phyloP scores from a whole-genome alignment of 2,113 vertebrate species.

The Megalops atlanticus region DNA sequence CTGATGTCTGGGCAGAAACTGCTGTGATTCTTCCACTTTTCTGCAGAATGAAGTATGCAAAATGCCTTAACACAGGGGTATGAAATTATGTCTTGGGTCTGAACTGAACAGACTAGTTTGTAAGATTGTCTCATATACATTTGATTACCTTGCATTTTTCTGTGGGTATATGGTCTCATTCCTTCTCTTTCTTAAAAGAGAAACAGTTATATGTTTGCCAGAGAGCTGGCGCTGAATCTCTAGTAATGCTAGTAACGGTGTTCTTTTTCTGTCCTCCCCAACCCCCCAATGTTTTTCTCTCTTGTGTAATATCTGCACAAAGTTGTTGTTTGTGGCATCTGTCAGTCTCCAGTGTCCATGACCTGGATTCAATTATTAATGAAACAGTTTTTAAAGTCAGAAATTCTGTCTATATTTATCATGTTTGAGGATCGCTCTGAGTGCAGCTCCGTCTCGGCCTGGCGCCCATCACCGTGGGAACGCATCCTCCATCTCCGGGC shows the following conservation, averaged over 20 bases:
- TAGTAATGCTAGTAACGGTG: not conserved
- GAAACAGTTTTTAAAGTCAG: not conserved
- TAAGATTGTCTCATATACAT: constrained; percentile 7
- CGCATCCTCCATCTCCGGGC: not conserved
- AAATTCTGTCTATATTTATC: not conserved
- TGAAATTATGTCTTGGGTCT: not conserved
- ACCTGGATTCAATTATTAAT: not conserved
- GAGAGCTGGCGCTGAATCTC: not conserved
- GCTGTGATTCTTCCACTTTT: too few relatives aligned
- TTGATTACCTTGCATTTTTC: constrained; percentile 13
- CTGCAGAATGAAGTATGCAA: not conserved
- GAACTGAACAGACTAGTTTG: not conserved
- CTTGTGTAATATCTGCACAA: not conserved
- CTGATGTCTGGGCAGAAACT: too few relatives aligned
- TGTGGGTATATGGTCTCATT: too few relatives aligned
- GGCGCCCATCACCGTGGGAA: not conserved
- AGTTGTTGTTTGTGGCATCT: not conserved
- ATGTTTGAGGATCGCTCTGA: not conserved
- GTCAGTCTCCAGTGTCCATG: not conserved
- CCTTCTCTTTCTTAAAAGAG: not conserved
- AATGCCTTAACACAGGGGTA: not conserved
- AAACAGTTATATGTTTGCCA: too few relatives aligned
- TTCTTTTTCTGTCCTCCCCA: not conserved
- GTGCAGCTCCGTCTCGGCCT: not conserved
- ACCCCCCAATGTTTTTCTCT: too few relatives aligned